Conservation (phyloP, 2,113 vertebrate species). For the Lepidothrix coronata region DNA sequence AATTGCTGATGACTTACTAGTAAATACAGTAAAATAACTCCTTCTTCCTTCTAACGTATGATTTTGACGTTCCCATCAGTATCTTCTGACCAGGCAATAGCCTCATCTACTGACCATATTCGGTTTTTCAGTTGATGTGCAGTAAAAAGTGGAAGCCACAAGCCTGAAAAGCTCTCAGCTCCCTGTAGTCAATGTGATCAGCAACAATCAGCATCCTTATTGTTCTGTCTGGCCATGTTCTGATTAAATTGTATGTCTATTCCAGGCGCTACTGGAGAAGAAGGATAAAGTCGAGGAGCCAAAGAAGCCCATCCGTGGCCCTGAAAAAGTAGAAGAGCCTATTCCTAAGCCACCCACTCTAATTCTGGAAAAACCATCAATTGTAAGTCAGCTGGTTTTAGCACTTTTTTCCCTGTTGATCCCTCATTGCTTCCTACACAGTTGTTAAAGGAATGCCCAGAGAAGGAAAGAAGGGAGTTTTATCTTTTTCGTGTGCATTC, state of each 20-base stretch:
- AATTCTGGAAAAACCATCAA: conserved; percentile 72
- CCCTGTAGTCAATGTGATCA: not conserved
- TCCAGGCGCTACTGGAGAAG: conserved; percentile 78
- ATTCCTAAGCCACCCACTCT: conserved; percentile 79
- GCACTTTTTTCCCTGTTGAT: not conserved
- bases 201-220: not conserved
- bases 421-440: not conserved
- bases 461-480: not conserved
- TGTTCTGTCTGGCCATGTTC: not conserved
- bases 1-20: not conserved
- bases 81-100: not conserved
- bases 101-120: not conserved
- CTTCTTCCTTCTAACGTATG: not conserved
- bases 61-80: not conserved
- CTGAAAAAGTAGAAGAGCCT: conserved; percentile 74
- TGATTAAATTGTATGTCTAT: not conserved
- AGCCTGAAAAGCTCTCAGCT: not conserved
- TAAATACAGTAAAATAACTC: not conserved
- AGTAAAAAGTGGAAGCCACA: not conserved
- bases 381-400: conserved; percentile 71
- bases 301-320: conserved; percentile 71
- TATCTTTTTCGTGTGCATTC: not conserved
- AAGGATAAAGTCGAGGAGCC: conserved; percentile 52
- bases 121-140: not conserved
- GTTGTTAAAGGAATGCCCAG: not conserved